Base-by-base conservation (phyloP, 2,797 vertebrate species). In the Tadarida brasiliensis region DNA sequence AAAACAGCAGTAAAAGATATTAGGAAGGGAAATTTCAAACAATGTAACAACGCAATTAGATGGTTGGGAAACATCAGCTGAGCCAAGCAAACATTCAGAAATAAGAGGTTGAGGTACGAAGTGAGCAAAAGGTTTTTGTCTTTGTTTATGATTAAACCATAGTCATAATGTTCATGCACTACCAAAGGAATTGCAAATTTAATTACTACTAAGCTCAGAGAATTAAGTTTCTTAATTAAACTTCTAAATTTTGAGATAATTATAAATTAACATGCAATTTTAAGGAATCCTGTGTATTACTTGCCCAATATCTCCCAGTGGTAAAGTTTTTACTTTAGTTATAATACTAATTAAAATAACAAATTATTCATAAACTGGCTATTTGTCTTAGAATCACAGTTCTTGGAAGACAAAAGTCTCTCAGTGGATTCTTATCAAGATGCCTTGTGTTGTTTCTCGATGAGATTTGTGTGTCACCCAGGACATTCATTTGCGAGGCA, bases 221-320 rank as follows among this genome's bases (percentile, higher is more conserved):
- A 81, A 61, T 82, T 39, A 90, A 90, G 28, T 90, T 70, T 93
- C n/a, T 92, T 54, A 0, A 91, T 81, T 87, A 74, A 47, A 70
- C 71, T 49, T 78, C 56, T 19, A 65, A 16, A 35, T 49, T 94
- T 87, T 92, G 28, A 94, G 30, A 54, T 63, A 84, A 65, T 91
- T 76, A 77, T 80, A 91, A 80, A 84, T 91, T 77, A n/a, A 67
- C n/a, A 39, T 17, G 16, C 81, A 74, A 22, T 54, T 92, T 19
- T 49, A 47, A 84, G 74, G 57, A 92, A 39, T 77, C 2, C 1
- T 39, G 11, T 65, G 4, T 94, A n/a, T 76, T 76, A 19, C 78
- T 82, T 54, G 57, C 2, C 26, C 35, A 65, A 22, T 86, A 88
- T 93, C 6, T 84, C 59, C 47, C 28, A n/a, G 5, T 67, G 39